Base-by-base conservation (phyloP, 2,797 vertebrate genomes). In the Peromyscus melanophrys region DNA sequence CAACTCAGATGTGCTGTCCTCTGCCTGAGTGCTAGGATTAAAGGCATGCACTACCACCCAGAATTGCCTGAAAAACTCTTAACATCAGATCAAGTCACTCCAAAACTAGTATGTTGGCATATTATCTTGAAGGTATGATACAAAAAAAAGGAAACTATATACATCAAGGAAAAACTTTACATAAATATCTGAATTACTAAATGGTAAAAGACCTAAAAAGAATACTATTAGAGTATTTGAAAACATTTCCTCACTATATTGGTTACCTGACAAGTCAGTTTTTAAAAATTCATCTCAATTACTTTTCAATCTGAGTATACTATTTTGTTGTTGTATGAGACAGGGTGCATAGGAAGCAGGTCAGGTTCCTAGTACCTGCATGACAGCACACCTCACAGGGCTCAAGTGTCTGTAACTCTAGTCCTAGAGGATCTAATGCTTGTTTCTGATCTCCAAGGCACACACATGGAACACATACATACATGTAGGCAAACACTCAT, bases 181-280 rank as follows among this genome's bases (percentile, higher is more conserved):
- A 85, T 40, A 91, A 83, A 57, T 80, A 89, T 67, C 67, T 69
- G 31, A 95, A 90, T 87, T 94, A 92, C 52, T 95, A 89, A 95
- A 83, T 59, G 52, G 25, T 84, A 19, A 96, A 19, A 96, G 61
- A 63, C 4, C 14, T 71, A 59, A 87, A 82, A 34, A 90, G 73
- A 97, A 96, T 52, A 37, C n/a, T 43, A 90, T 49, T 77, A 92
- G 25, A 91, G 10, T 12, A 75, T 59, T 59, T 95, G 12, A 84
- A 96, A 96, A 19, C 90, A 90, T 76, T 57, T 91, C 49, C 75
- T 93, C 34, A 21, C 13, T 94, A 3, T 43, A 59, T 0, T 49
- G 37, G 55, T 34, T 96, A 81, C 78, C 40, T 63, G 31, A 80
- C 55, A 92, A 92, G 82, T 52, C 23, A 95, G 49, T 31, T 96